Base-by-base conservation (phyloP, 2,888 invertebrate species). In the Iphiclides podalirius region DNA sequence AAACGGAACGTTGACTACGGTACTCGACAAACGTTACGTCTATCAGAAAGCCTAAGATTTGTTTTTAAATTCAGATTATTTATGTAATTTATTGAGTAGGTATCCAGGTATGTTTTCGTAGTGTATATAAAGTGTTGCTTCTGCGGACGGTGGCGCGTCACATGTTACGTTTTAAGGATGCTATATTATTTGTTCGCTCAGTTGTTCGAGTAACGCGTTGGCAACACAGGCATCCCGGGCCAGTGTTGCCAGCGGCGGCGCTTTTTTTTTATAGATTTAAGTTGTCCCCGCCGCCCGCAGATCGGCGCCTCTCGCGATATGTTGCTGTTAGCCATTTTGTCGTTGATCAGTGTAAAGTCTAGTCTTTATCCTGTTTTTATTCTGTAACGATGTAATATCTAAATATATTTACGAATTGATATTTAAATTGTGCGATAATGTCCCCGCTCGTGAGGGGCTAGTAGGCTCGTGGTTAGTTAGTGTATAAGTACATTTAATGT, bases 331-430 rank as follows among this genome's bases (percentile, higher is more conserved):
- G 82, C 79, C 74, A 75, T 75, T 68, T 80, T 78, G 77, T 83
- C 83, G 84, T 85, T 88, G 79, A 81, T 87, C 87, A 86, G 87
- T 89, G 88, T 89, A 88, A 85, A 84, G 87, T 89, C 89, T 89
- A 89, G 89, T 89, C 89, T 87, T 85, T 87, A 88, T 85, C 68
- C 84, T 86, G 85, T 87, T 87, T 81, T 79, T 83, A 80, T 81
- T 83, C 78, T 81, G 75, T 83, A 80, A 83, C 75, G 75, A 78
- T 82, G 78, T 78, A 74, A 73, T 76, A 75, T 74, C 70, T 76
- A 77, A 79, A 83, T 84, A n/a, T n/a, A 79, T 83, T 78, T 77
- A 83, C 80, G 81, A 82, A 83, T 77, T 81, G 84, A 86, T 87
- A 85, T 86, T 85, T 84, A 76, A 82, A 73, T 76, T 72, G 79